Base-by-base conservation (phyloP, 2,888 invertebrate genomes). In the Idaea biselata region DNA sequence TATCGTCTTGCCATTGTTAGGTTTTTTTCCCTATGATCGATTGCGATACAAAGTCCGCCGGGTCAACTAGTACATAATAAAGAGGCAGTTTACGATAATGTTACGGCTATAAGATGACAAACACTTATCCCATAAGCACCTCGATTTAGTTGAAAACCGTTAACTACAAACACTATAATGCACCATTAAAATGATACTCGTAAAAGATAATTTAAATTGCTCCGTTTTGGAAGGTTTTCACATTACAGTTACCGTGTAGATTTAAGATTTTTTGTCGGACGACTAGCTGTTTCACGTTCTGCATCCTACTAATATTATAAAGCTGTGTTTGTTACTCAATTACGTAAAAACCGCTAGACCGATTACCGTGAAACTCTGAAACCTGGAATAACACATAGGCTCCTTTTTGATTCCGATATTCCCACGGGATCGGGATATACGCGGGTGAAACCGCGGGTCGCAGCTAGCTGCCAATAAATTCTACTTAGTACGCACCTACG, bases 161-260 rank as follows among this genome's bases (percentile, higher is more conserved):
- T 16, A 25, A 11, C 44, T 53, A 18, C 16, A 58, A 58, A 18
- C 61, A 69, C 73, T 63, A 73, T 73, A 71, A 73, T 71, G 58
- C 65, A 63, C 70, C 68, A 78, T 83, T 79, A 75, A 74, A 79
- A 76, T 73, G 75, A 77, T 80, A 73, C 72, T 66, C 68, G 66
- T 72, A 69, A 74, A 74, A 79, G 80, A 82, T 82, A 81, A 81
- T 73, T 69, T 67, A 76, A 83, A 84, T 76, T 64, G 74, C 64
- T 67, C 73, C 71, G 74, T 82, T 77, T 65, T 69, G 72, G 63
- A 59, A 61, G 63, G 69, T 60, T 59, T 67, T 65, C 68, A 70
- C 69, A 73, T 73, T 64, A 63, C 60, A 70, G 44, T 44, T 25
- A 25, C 6, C 7, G 11, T 7, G 14, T 14, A 44, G 5, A 44